These are phyloP conservation scores for Rhabdomys dilectus DNA, from an alignment of 2,113 vertebrate genomes.

Conservation along the genomic window DNA sequence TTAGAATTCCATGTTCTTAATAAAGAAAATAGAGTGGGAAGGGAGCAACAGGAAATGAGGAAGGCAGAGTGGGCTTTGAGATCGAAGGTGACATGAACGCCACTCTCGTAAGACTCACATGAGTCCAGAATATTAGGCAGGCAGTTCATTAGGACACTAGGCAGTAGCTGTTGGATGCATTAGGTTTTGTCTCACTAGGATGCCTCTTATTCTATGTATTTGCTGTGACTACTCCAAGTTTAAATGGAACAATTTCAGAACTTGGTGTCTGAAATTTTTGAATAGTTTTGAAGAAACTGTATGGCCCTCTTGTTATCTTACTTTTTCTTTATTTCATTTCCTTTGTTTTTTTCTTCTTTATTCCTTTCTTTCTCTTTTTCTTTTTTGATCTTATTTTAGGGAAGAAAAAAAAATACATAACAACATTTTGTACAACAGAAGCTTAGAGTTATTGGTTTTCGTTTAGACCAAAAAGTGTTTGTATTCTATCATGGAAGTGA, in stretches of 20 bases:
- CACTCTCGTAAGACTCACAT: background rate
- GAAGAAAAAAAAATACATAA: background rate
- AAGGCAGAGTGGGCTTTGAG: background rate
- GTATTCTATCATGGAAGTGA: slow-evolving; percentile 40
- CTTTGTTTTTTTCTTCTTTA: background rate
- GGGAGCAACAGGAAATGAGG: background rate
- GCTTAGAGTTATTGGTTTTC: slow-evolving; percentile 38
- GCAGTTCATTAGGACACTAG: background rate
- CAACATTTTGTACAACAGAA: background rate
- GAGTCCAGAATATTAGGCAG: background rate
- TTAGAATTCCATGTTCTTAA: background rate
- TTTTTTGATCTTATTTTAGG: background rate
- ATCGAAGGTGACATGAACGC: background rate
- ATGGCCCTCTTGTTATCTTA: background rate
- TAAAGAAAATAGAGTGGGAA: background rate
- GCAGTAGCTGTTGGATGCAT: background rate
- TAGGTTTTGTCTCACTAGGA: background rate
- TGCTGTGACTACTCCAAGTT: background rate
- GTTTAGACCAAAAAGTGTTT: background rate
- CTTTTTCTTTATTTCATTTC: background rate
- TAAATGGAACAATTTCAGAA: background rate
- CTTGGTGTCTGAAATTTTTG: background rate
- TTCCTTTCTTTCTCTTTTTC: background rate
- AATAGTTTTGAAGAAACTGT: background rate
- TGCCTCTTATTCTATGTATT: background rate